phyloP scores from a whole-genome alignment of 2,113 vertebrate genomes.

The Ptyas mucosa region DNA sequence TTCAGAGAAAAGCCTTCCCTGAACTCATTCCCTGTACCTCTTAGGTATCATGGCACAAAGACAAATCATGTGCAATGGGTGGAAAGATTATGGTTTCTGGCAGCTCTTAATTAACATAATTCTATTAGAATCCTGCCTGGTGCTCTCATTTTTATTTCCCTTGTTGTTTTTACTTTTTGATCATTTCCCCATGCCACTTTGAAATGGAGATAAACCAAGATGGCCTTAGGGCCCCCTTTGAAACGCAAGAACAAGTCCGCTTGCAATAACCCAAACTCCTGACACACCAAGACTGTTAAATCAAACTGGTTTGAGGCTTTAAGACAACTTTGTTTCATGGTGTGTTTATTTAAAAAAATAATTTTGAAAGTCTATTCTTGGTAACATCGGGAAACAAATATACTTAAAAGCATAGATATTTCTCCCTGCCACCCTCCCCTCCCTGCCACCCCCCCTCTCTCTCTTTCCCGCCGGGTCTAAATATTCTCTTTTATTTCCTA shows the following conservation, averaged over 20 bases:
- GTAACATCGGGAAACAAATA: conserved; percentile 23
- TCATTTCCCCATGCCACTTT: conserved; percentile 33
- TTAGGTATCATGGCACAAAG: background rate
- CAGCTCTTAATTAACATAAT: conserved; percentile 32
- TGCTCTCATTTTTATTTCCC: conserved; percentile 11
- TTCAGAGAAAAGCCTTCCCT: background rate
- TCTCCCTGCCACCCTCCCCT: background rate
- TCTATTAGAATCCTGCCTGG: conserved; percentile 13
- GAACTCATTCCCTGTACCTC: conserved; percentile 3
- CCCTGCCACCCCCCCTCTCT: background rate
- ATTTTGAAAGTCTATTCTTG: conserved; percentile 20
- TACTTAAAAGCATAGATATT: conserved; percentile 15
- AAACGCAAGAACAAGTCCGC: conserved; percentile 24
- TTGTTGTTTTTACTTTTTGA: conserved; percentile 30
- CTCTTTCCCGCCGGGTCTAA: background rate
- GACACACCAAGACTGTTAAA: conserved; percentile 30
- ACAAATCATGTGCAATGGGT: background rate
- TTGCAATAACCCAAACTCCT: conserved; percentile 35
- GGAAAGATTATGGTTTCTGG: conserved; percentile 5
- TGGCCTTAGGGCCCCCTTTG: conserved; percentile 40
- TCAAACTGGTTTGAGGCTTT: conserved; percentile 18
- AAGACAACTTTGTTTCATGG: conserved; percentile 20
- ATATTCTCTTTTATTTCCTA: conserved; percentile 15
- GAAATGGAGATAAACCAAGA: conserved; percentile 55
- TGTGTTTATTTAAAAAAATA: conserved; percentile 10